A percentile compares a stretch with the other conserved stretches of the same genome.
phyloP scores from a whole-genome alignment of 2,113 vertebrate genomes.

The Seriola aureovittata region DNA sequence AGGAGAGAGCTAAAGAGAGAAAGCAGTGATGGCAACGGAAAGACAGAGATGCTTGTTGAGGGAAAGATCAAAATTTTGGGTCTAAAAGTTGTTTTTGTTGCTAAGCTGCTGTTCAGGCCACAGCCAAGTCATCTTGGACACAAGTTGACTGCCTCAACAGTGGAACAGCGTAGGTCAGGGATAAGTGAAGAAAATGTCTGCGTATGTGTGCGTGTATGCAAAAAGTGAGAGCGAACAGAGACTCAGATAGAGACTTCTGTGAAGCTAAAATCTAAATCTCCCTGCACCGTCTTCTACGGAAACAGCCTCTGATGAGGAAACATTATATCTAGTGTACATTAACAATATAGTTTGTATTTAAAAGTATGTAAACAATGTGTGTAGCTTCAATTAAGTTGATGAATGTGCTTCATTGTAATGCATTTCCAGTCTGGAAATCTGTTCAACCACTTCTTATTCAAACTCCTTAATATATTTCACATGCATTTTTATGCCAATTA shows the following conservation, averaged over 20 bases:
- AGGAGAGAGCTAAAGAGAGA: not conserved
- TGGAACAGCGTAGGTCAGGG: conserved; percentile 4
- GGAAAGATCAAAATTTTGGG: conserved; percentile 5
- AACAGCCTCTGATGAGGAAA: not conserved
- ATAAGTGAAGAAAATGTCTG: not conserved
- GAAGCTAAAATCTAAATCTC: not conserved
- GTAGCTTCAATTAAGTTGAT: not conserved
- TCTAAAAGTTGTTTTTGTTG: conserved; percentile 30
- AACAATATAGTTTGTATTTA: not conserved
- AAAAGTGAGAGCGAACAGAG: not conserved
- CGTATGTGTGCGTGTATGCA: not conserved
- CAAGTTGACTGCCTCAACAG: conserved; percentile 27
- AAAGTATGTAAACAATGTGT: not conserved
- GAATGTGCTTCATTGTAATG: not conserved
- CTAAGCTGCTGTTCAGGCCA: not conserved
- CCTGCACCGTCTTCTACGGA: not conserved
- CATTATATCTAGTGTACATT: not conserved
- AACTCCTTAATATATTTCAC: conserved; percentile 1
- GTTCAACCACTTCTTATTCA: not conserved
- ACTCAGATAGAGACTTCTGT: not conserved
- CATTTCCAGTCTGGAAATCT: not conserved
- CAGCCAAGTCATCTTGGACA: conserved; percentile 34
- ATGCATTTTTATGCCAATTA: not conserved
- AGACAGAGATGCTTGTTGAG: not conserved
- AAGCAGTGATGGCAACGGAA: not conserved